Evolutionary conservation across 1,140 invertebrate genomes (phyloP).

Genomic region (Conus ventricosus): DNA sequence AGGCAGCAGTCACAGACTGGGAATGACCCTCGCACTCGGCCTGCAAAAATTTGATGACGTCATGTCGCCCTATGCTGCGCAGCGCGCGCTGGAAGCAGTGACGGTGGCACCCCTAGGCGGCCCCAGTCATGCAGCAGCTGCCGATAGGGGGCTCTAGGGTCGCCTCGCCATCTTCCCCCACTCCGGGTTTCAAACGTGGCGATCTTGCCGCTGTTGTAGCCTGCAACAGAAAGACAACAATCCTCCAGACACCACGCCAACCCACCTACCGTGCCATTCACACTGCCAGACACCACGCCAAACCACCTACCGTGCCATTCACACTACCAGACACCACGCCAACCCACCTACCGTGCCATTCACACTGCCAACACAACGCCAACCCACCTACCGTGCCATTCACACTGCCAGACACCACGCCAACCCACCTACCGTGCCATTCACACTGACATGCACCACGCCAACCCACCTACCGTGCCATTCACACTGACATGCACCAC

Average conservation of each 20-base stretch:
- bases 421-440: no score
- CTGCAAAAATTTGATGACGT: conserved; percentile 44
- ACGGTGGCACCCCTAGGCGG: conserved; percentile 44
- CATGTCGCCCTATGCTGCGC: conserved; percentile 43
- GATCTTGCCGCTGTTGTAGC: conserved; percentile 54
- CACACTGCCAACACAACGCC: background rate
- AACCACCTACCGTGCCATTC: background rate
- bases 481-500: no score
- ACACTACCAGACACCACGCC: background rate
- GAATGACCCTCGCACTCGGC: conserved; percentile 13
- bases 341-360: background rate
- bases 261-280: background rate
- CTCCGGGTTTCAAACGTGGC: conserved; percentile 44
- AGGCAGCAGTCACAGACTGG: conserved; percentile 1
- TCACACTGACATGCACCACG: no score
- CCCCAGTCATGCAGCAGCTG: conserved; percentile 49
- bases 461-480: no score
- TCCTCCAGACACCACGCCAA: background rate
- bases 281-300: background rate
- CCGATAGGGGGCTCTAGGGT: conserved; percentile 34
- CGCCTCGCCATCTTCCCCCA: background rate
- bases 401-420: no score
- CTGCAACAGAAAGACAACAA: conserved; percentile 26
- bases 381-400: no score
- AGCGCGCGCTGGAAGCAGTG: conserved; percentile 47